phyloP scores from a whole-genome alignment of 2,113 vertebrate species.

The Nesogale talazaci region DNA sequence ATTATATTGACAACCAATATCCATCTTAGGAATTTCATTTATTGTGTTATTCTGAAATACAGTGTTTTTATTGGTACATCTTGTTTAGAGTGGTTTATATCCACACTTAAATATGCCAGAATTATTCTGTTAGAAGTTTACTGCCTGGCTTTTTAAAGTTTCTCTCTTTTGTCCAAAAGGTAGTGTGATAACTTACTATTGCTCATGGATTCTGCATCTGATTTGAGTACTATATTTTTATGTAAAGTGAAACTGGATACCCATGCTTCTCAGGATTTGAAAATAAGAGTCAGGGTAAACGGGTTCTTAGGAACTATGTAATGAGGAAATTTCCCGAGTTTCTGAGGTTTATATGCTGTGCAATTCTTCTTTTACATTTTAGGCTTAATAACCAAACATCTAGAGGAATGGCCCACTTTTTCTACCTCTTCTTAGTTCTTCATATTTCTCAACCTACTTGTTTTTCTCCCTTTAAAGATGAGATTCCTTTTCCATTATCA shows the following conservation, averaged over 20 bases:
- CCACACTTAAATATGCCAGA: not conserved
- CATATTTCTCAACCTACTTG: not conserved
- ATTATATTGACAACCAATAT: constrained; percentile 52
- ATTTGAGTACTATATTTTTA: constrained; percentile 33
- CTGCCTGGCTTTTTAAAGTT: not conserved
- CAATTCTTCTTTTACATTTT: constrained; percentile 7
- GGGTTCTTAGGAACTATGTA: not conserved
- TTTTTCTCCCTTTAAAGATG: not conserved
- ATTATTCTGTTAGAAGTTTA: constrained; percentile 5
- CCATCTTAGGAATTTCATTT: constrained; percentile 36
- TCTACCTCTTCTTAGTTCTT: constrained; percentile 11
- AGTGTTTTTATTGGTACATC: not conserved
- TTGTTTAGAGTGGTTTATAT: constrained; percentile 2
- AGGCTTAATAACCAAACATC: not conserved
- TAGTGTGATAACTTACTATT: not conserved
- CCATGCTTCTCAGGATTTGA: not conserved
- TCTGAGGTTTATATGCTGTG: not conserved
- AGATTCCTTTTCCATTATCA: not conserved
- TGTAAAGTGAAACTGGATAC: constrained; percentile 1
- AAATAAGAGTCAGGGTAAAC: constrained; percentile 26
- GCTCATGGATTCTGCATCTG: not conserved
- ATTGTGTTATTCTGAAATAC: constrained; percentile 5
- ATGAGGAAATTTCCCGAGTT: not conserved
- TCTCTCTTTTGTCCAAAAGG: constrained; percentile 14
- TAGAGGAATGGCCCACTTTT: not conserved